These are phyloP conservation scores for Onychostoma macrolepis DNA, from an alignment of 2,113 vertebrate genomes.

Conservation along the genomic window DNA sequence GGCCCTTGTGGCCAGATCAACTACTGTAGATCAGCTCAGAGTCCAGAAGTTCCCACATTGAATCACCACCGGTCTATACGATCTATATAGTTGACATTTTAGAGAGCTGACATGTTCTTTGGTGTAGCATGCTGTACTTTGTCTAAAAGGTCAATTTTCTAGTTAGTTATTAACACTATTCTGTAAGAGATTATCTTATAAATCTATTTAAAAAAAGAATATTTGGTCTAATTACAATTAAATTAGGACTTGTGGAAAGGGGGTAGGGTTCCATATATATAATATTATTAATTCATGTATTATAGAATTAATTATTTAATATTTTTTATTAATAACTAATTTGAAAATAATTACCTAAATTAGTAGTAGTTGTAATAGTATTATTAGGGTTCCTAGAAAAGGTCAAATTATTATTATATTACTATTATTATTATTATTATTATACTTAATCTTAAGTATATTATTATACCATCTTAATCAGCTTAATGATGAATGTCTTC, in stretches of 20 bases:
- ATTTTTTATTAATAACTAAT: no score
- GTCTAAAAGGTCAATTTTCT: background rate
- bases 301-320: no score
- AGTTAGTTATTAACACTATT: background rate
- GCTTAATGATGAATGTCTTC: background rate
- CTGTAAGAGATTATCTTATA: background rate
- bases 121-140: background rate
- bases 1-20: slow-evolving; percentile 30
- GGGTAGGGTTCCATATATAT: background rate
- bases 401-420: no score
- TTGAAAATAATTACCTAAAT: no score
- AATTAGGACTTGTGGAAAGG: background rate
- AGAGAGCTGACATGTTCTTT: background rate
- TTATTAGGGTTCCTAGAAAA: background rate
- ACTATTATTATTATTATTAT: no score
- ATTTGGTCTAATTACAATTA: background rate
- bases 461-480: background rate
- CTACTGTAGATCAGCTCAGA: slow-evolving; percentile 42
- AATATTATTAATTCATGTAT: no score
- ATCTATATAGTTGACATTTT: background rate
- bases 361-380: no score
- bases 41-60: slow-evolving; percentile 37
- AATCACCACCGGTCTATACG: background rate
- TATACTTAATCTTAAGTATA: no score
- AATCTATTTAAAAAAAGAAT: no score